These are phyloP conservation scores for Lepas anatifera DNA, from an alignment of 2,888 invertebrate genomes.

Conservation along the genomic window DNA sequence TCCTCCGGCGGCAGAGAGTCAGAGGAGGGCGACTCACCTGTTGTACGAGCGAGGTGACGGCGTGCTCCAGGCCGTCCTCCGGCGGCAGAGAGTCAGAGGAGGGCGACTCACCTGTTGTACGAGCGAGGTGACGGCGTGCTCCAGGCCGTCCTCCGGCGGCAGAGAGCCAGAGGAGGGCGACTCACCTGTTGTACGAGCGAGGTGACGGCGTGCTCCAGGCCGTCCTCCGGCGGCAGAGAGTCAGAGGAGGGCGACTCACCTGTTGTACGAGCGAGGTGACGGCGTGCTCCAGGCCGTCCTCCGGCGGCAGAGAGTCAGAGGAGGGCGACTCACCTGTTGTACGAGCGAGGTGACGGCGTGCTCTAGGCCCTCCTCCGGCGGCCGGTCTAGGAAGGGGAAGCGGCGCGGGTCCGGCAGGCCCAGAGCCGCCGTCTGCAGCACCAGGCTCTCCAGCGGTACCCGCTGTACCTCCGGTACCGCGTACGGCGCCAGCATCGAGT, in stretches of 20 bases:
- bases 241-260: background rate
- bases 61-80: too few species aligned
- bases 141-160: too few species aligned
- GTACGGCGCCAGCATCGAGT: slow-evolving; percentile 61
- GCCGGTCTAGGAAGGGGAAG: slow-evolving; percentile 94
- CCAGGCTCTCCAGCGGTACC: slow-evolving; percentile 81
- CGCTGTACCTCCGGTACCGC: slow-evolving; percentile 87
- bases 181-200: background rate
- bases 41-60: background rate
- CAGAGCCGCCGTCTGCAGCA: slow-evolving; percentile 86
- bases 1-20: too few species aligned
- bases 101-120: background rate
- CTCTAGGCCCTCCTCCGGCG: slow-evolving; percentile 67
- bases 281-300: slow-evolving; percentile 30
- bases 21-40: background rate
- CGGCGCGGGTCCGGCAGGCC: slow-evolving; percentile 78
- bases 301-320: too few species aligned
- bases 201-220: background rate
- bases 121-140: background rate
- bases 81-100: too few species aligned
- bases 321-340: slow-evolving; percentile 47
- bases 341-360: slow-evolving; percentile 73
- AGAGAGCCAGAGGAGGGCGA: too few species aligned
- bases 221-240: too few species aligned
- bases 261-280: background rate